Percentiles rank a stretch among this genome's conserved stretches.
Conservation (phyloP, 2,888 invertebrate species). For the Aphidoletes aphidimyza region DNA sequence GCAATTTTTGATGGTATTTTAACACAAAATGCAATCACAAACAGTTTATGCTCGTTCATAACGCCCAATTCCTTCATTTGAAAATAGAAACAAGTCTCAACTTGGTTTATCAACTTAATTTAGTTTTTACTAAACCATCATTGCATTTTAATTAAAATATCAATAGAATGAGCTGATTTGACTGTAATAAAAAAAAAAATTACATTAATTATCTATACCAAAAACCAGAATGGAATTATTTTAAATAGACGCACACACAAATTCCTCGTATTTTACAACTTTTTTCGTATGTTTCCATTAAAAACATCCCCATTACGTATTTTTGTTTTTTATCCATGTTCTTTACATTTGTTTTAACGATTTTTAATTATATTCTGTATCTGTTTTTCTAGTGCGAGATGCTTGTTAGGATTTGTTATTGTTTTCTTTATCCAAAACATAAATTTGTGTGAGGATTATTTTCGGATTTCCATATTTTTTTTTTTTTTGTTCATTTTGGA, state of each 20-base stretch:
- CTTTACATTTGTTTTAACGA: slow-evolving; percentile 44
- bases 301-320: not conserved
- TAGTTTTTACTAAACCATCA: no score
- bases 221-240: not conserved
- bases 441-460: not conserved
- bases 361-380: slow-evolving; percentile 6
- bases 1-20: no score
- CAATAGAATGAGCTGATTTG: not conserved
- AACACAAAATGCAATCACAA: not conserved
- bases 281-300: not conserved
- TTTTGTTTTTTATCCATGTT: slow-evolving; percentile 41
- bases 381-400: not conserved
- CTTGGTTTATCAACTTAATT: not conserved
- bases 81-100: no score
- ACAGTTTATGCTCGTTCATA: no score
- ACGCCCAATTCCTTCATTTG: no score
- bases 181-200: slow-evolving; percentile 21
- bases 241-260: not conserved
- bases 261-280: slow-evolving; percentile 12
- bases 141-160: not conserved
- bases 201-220: not conserved
- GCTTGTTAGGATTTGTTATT: not conserved
- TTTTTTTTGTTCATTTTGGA: no score
- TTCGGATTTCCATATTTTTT: no score
- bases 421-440: not conserved